phyloP scores from a whole-genome alignment of 1,140 invertebrate genomes.

The Cataglyphis hispanica region DNA sequence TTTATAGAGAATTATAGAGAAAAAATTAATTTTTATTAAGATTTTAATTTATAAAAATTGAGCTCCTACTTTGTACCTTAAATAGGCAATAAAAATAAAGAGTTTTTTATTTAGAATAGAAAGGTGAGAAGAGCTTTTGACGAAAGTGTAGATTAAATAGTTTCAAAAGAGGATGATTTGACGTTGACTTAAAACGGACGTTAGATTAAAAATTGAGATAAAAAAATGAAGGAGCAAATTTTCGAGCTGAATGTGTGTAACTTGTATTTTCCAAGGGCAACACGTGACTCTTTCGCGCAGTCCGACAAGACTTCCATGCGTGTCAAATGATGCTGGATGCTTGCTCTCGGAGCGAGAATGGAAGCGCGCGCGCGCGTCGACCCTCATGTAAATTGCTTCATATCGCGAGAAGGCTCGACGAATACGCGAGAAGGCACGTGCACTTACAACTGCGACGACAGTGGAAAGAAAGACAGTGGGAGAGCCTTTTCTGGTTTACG shows the following conservation, averaged over 20 bases:
- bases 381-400: slow-evolving; percentile 81
- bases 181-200: no score
- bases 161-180: no score
- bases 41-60: no score
- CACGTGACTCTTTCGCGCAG: not conserved
- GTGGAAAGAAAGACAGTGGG: slow-evolving; percentile 59
- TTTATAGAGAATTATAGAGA: no score
- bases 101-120: no score
- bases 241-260: slow-evolving; percentile 12
- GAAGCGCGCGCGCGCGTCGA: slow-evolving; percentile 65
- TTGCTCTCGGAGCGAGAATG: slow-evolving; percentile 43
- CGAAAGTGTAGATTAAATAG: no score
- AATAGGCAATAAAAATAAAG: no score
- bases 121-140: no score
- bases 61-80: no score
- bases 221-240: no score
- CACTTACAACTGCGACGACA: slow-evolving; percentile 64
- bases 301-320: slow-evolving; percentile 36
- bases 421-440: slow-evolving; percentile 73
- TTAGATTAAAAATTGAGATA: no score
- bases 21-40: no score
- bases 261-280: slow-evolving; percentile 30
- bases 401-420: slow-evolving; percentile 65
- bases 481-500: slow-evolving; percentile 80
- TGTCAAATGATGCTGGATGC: slow-evolving; percentile 46